Conservation (phyloP, 2,113 vertebrate genomes). For the Catharus bicknelli region DNA sequence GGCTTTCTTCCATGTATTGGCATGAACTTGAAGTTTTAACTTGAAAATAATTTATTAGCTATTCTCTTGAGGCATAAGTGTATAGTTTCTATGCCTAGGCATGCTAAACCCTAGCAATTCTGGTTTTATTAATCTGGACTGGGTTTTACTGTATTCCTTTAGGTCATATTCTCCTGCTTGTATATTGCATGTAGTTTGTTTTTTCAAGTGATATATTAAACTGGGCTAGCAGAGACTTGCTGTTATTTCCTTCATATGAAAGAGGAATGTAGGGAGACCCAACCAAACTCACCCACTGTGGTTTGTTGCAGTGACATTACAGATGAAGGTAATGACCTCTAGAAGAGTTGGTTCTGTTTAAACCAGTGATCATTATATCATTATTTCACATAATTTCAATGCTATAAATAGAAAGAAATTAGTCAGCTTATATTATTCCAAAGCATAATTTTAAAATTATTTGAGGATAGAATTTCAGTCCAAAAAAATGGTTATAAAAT, state of each 20-base stretch:
- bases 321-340: conserved; percentile 26
- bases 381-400: conserved; percentile 26
- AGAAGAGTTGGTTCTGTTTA: conserved; percentile 48
- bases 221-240: conserved; percentile 54
- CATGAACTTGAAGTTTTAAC: conserved; percentile 7
- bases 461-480: neutral
- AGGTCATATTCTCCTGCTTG: conserved; percentile 50
- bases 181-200: conserved; percentile 50
- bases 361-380: conserved; percentile 48
- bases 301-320: conserved; percentile 47
- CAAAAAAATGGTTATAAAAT: neutral
- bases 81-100: conserved; percentile 42
- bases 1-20: neutral
- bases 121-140: conserved; percentile 66
- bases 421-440: conserved; percentile 43
- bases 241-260: conserved; percentile 46
- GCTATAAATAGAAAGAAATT: conserved; percentile 53
- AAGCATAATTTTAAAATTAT: conserved; percentile 47
- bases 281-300: conserved; percentile 24
- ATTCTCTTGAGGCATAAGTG: conserved; percentile 32
- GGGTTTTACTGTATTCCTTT: conserved; percentile 50
- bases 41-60: conserved; percentile 53
- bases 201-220: conserved; percentile 55
- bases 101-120: conserved; percentile 49
- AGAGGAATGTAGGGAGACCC: conserved; percentile 22